Percentiles rank a stretch among this genome's conserved stretches.
These are phyloP conservation scores for Eucera pruinosa DNA, from an alignment of 2,888 invertebrate genomes.

Conservation along the genomic window DNA sequence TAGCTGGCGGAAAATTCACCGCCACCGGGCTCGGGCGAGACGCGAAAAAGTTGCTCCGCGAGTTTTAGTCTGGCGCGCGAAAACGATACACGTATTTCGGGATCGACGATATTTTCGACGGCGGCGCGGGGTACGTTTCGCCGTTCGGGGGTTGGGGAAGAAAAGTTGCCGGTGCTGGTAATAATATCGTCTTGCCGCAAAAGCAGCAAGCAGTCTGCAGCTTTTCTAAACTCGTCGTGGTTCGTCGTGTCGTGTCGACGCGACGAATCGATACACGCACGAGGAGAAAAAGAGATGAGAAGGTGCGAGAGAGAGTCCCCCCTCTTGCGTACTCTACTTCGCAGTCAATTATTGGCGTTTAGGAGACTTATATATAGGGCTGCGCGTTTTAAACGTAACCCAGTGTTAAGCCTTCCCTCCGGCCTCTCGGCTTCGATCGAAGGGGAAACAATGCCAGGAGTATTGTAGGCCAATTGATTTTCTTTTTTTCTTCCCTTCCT, in stretches of 20 bases:
- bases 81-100: constrained; percentile 35
- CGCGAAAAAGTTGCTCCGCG: constrained; percentile 18
- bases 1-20: constrained; percentile 31
- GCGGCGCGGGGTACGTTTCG: not conserved
- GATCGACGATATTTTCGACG: constrained; percentile 10
- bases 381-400: constrained; percentile 38
- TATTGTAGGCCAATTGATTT: constrained; percentile 54
- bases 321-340: constrained; percentile 30
- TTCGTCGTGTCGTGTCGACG: too few relatives aligned
- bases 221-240: constrained; percentile 58
- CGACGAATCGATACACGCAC: constrained; percentile 54
- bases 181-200: constrained; percentile 28
- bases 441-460: constrained; percentile 47
- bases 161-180: constrained; percentile 27
- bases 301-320: constrained; percentile 9
- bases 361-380: constrained; percentile 20
- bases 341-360: constrained; percentile 55
- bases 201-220: constrained; percentile 38
- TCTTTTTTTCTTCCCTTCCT: constrained; percentile 5
- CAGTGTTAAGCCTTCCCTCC: constrained; percentile 18
- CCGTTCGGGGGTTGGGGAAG: too few relatives aligned
- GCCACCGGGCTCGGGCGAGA: too few relatives aligned
- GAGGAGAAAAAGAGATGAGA: constrained; percentile 1
- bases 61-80: constrained; percentile 6
- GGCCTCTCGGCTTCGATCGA: constrained; percentile 39